Base-by-base conservation (phyloP, 2,113 vertebrate genomes). In the Notarius quadriscutis region DNA sequence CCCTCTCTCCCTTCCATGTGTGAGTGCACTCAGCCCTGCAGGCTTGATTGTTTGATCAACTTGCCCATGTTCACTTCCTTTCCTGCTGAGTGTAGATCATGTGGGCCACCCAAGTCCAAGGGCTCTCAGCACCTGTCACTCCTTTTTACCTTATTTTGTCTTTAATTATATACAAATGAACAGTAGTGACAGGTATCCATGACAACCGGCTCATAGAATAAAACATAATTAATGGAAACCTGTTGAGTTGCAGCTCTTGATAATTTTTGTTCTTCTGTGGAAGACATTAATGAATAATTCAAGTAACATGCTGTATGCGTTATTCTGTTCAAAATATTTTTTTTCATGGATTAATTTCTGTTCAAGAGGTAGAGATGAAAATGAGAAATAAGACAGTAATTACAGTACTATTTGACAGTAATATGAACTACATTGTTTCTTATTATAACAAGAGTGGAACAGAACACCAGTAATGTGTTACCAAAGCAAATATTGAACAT, bases 11-110 rank as follows among this genome's bases (percentile, higher is more conserved):
- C 20, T 77, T 77, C 20, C 6, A 15, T 20, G 2, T 51, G 74
- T 77, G 27, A 71, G 14, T 12, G 27, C 67, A 7, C 27, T 48
- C 18, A 9, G 22, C 71, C 34, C 55, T 10, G 8, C 17, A 81
- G 55, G 30, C 27, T 57, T 81, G 79, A 81, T 17, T 80, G 77
- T 30, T 30, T 81, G 57, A 81, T 80, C 14, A 18, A 80, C 51
- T 57, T 50, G 58, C 77, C 6, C 51, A 58, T 17, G n/a, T 15
- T 30, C 53, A 58, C 53, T 80, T 80, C 25, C 14, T 22, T 30
- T 80, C 57, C 79, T 41, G 27, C 79, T 81, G 79, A 41, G 79
- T 14, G 1, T 6, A 81, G 57, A 11, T 63, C 58, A 60, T 2
- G 18, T n/a, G 1, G 53, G 58, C 53, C 53, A 58, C 53, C 15